These are phyloP conservation scores for Iphiclides podalirius DNA, from an alignment of 2,888 invertebrate species.

Conservation along the genomic window DNA sequence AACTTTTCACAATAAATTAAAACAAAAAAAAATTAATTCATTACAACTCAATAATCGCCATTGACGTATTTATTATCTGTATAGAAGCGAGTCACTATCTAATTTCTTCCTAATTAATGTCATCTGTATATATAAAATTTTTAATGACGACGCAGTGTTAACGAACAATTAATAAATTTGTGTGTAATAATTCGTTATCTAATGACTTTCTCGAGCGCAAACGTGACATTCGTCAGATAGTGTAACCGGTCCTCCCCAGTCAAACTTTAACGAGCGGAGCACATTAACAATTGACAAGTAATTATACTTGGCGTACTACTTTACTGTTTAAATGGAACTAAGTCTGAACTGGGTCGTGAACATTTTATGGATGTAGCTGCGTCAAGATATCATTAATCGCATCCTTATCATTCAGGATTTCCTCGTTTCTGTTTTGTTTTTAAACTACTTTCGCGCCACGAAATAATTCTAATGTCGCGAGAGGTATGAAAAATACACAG, in stretches of 20 bases:
- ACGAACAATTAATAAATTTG: constrained; percentile 9
- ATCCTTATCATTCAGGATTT: too few relatives aligned
- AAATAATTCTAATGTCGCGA: too few relatives aligned
- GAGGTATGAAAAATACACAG: too few relatives aligned
- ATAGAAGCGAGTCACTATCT: background rate
- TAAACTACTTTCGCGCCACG: too few relatives aligned
- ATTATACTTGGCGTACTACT: constrained; percentile 4
- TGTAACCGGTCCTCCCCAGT: background rate
- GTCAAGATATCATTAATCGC: background rate
- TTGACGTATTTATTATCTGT: background rate
- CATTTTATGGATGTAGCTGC: background rate
- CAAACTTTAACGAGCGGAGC: constrained; percentile 6
- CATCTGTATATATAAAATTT: background rate
- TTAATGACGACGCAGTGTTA: background rate
- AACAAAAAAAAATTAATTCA: too few relatives aligned
- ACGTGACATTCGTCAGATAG: constrained; percentile 7
- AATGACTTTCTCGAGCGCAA: constrained; percentile 4
- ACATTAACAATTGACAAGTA: constrained; percentile 11
- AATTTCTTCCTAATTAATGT: constrained; percentile 10
- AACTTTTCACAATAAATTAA: too few relatives aligned
- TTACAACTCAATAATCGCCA: background rate
- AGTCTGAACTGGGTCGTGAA: too few relatives aligned
- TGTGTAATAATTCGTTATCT: constrained; percentile 1
- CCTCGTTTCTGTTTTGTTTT: too few relatives aligned
- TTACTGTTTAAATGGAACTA: too few relatives aligned